Evolutionary conservation across 1,140 invertebrate species (phyloP).

Genomic region (Philopotamus ludificatus): DNA sequence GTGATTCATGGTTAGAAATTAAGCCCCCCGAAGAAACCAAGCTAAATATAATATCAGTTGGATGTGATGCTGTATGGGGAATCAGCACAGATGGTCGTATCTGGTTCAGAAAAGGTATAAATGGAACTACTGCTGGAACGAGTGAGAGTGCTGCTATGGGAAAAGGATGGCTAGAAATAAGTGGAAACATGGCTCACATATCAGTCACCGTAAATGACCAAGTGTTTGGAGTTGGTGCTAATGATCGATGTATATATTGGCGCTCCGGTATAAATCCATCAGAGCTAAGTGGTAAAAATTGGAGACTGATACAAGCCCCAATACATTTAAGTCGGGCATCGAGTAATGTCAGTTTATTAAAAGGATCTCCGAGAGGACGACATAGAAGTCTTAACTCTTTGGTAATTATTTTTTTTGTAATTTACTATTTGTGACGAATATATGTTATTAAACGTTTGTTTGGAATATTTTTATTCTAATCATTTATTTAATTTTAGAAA

Average conservation of each 20-base stretch:
- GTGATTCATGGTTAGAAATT: constrained; percentile 79
- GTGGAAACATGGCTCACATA: constrained; percentile 77
- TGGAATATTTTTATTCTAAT: too few relatives aligned
- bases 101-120: constrained; percentile 87
- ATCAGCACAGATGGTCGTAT: constrained; percentile 79
- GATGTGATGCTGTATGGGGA: constrained; percentile 84
- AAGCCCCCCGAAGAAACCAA: constrained; percentile 70
- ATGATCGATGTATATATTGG: constrained; percentile 75
- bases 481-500: too few relatives aligned
- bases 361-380: constrained; percentile 51
- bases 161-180: constrained; percentile 81
- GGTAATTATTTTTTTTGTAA: constrained; percentile 3
- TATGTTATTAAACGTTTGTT: background rate
- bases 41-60: constrained; percentile 77
- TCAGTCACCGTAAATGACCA: constrained; percentile 87
- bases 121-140: constrained; percentile 65
- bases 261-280: constrained; percentile 72
- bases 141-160: constrained; percentile 72
- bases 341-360: constrained; percentile 63
- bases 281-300: constrained; percentile 84
- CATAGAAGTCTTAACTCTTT: constrained; percentile 50
- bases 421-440: too few relatives aligned
- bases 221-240: constrained; percentile 60
- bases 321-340: constrained; percentile 77
- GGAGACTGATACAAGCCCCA: constrained; percentile 74